Evolutionary conservation across 2,113 vertebrate genomes (phyloP), one percentile per base, ranked within the genome.

Genomic region (Trachemys scripta): DNA sequence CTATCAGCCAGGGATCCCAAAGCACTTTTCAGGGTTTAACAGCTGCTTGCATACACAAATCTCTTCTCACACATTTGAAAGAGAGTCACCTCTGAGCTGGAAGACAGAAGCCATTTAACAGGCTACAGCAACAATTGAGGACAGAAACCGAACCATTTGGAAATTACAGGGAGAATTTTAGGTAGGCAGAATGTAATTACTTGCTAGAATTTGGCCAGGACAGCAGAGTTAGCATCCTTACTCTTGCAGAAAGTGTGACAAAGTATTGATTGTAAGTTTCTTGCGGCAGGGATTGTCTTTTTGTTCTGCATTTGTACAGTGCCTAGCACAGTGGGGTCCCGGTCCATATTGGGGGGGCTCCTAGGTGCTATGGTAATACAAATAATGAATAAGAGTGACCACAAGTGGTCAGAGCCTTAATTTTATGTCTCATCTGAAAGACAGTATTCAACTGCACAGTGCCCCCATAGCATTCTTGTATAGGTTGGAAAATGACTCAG

Each of bases 331-430:
- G 22, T 76, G 38, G 20, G 72, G 42, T 94, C 54, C 88, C 91
- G 51, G 81, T 80, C 88, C 59, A 45, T 80, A 92, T 82, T 87
- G 95, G 85, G 94, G 97, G 97, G n/a, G 53, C 91, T 84, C 95
- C 94, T 90, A 47, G 94, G 75, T 84, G n/a, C 72, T 88, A 69
- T 87, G 87, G 8, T 81, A 42, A 84, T 87, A 50, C 80, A 90
- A 80, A 75, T 78, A 27, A 83, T 13, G 85, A 89, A 86, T 85
- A 31, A 54, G 94, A 93, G 93, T 94, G 91, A 87, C 94, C 93
- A 96, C 81, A 97, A 97, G 96, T 69, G 85, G 50, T 54, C 92
- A 81, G 22, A 47, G 83, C 79, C 85, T 92, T 59, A 90, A 96
- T 95, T 76, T 25, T 92, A 59, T 86, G 86, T 93, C 53, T 93